Evolutionary conservation across 1,140 invertebrate genomes (phyloP).

Genomic region (Bombus confusus): DNA sequence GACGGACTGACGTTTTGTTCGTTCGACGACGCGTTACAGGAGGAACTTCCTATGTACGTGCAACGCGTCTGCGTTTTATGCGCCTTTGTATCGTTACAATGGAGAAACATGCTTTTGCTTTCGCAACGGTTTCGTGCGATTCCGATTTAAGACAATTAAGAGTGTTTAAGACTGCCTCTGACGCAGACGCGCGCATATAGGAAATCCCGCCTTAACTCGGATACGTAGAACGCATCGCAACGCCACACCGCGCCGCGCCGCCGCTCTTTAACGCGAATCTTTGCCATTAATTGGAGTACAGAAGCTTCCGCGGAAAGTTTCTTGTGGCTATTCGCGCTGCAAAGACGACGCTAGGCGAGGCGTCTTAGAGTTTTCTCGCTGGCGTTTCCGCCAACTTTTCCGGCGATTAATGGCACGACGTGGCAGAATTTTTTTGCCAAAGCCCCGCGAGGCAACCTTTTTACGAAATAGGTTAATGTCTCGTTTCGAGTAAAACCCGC

Average conservation of each 20-base stretch:
- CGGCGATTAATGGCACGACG: background rate
- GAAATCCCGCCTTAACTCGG: background rate
- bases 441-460: background rate
- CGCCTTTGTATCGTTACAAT: no score
- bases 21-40: background rate
- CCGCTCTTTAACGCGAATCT: constrained; percentile 2
- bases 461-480: background rate
- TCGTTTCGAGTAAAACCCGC: background rate
- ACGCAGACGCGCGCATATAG: no score
- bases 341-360: background rate
- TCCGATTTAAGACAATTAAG: no score
- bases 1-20: background rate
- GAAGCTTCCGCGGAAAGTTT: constrained; percentile 14
- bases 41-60: no score
- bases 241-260: no score
- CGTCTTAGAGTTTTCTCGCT: background rate
- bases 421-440: background rate
- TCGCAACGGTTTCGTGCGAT: no score
- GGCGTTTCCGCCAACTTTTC: constrained; percentile 5
- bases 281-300: constrained; percentile 16
- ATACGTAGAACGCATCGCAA: background rate
- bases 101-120: no score
- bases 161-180: no score
- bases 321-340: background rate
- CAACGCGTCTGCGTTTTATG: no score